Evolutionary conservation across 2,113 vertebrate species (phyloP).

Genomic region (Pelodiscus sinensis): DNA sequence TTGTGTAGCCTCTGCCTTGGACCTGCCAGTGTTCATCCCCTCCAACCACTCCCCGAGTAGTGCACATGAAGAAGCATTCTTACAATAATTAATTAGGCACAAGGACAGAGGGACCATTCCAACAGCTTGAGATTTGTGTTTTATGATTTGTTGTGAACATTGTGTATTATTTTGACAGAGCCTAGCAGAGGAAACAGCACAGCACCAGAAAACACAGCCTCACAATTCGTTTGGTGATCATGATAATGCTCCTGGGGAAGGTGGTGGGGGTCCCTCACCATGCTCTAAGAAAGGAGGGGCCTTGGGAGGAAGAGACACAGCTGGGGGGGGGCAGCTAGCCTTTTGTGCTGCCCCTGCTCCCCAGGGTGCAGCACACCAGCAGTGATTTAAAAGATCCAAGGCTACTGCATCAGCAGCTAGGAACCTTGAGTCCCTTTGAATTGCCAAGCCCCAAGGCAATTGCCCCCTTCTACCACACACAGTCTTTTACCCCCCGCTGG

Average conservation of each 20-base stretch:
- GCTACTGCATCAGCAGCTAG: no score
- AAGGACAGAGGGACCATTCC: not conserved
- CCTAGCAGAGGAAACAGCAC: conserved; percentile 21
- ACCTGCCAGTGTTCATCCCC: not conserved
- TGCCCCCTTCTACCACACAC: no score
- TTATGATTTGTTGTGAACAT: not conserved
- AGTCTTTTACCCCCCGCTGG: no score
- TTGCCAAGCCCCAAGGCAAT: no score
- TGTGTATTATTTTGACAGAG: not conserved
- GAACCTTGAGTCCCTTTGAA: no score
- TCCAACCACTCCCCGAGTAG: not conserved
- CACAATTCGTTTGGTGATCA: not conserved
- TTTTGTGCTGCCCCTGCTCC: no score
- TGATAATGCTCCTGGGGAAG: not conserved
- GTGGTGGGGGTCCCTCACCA: no score
- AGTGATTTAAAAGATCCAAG: no score
- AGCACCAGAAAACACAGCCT: not conserved
- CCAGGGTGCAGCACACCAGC: no score
- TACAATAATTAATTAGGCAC: not conserved
- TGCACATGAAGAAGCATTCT: not conserved
- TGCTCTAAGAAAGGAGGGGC: no score
- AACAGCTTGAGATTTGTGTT: not conserved
- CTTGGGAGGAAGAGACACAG: no score
- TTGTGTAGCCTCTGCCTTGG: not conserved
- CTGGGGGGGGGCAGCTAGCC: no score